Evolutionary conservation across 2,888 invertebrate species (phyloP).

Genomic region (Pardosa pseudoannulata): DNA sequence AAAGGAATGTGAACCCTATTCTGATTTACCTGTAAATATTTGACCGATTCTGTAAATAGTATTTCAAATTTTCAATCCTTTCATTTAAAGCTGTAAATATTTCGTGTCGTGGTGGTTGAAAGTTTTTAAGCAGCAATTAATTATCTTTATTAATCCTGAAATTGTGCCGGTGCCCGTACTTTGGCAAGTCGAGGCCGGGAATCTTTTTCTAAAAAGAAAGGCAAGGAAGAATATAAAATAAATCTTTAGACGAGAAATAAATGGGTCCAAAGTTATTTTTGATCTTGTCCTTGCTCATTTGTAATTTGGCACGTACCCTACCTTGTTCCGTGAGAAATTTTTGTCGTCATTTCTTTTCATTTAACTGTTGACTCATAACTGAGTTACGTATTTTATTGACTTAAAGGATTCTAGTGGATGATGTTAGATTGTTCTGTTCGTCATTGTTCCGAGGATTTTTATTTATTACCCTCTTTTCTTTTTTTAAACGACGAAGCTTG

Average conservation of each 20-base stretch:
- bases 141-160: too few species aligned
- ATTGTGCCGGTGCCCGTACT: not conserved
- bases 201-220: not conserved
- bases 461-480: not conserved
- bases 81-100: too few species aligned
- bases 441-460: slow-evolving; percentile 11
- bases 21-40: too few species aligned
- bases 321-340: slow-evolving; percentile 43
- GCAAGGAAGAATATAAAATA: slow-evolving; percentile 37
- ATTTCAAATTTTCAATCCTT: too few species aligned
- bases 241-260: slow-evolving; percentile 18
- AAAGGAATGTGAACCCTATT: too few species aligned
- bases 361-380: slow-evolving; percentile 53
- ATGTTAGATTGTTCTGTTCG: slow-evolving; percentile 14
- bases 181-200: not conserved
- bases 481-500: not conserved
- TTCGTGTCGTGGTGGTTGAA: too few species aligned
- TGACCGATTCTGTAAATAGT: too few species aligned
- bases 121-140: too few species aligned
- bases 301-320: slow-evolving; percentile 55
- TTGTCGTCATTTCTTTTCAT: slow-evolving; percentile 3
- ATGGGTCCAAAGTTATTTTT: slow-evolving; percentile 55
- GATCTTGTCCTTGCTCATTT: slow-evolving; percentile 55
- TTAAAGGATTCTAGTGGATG: slow-evolving; percentile 43
- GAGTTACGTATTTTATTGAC: slow-evolving; percentile 44